Percentiles rank a stretch among this genome's conserved stretches.
These are phyloP conservation scores for Acrocephalus kingi DNA, from an alignment of 2,113 vertebrate species.

Conservation along the genomic window DNA sequence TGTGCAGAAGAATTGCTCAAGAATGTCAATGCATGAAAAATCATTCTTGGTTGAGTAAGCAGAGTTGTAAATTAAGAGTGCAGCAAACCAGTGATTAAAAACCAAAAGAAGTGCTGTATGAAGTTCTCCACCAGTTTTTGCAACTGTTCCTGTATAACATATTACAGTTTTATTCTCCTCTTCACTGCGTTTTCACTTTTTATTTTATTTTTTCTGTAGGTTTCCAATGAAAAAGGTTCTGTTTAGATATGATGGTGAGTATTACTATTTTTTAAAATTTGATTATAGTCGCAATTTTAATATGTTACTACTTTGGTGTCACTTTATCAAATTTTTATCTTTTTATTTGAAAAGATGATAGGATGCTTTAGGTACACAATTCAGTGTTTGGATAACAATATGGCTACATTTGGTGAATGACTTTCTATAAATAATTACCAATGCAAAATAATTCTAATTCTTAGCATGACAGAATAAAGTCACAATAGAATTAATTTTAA, in stretches of 20 bases:
- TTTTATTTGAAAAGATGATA: neutral
- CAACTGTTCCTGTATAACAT: neutral
- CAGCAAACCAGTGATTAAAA: neutral
- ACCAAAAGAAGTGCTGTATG: neutral
- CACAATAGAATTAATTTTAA: neutral
- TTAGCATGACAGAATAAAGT: neutral
- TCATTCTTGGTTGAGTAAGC: neutral
- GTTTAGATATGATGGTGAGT: slow-evolving; percentile 33
- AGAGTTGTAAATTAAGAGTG: neutral
- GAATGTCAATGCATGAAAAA: neutral
- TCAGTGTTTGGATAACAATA: neutral
- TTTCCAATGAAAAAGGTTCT: slow-evolving; percentile 13
- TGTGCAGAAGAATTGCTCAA: neutral
- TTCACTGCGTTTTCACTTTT: neutral
- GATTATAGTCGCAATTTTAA: neutral
- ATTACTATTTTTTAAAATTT: neutral
- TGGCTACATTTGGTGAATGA: neutral
- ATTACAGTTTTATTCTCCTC: neutral
- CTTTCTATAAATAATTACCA: neutral
- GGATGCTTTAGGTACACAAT: neutral
- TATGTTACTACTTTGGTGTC: neutral
- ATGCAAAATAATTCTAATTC: neutral
- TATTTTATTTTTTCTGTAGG: neutral
- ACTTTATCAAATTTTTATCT: neutral
- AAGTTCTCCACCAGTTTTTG: neutral